phyloP scores from a whole-genome alignment of 2,797 vertebrate genomes.

The Meda fulgida region DNA sequence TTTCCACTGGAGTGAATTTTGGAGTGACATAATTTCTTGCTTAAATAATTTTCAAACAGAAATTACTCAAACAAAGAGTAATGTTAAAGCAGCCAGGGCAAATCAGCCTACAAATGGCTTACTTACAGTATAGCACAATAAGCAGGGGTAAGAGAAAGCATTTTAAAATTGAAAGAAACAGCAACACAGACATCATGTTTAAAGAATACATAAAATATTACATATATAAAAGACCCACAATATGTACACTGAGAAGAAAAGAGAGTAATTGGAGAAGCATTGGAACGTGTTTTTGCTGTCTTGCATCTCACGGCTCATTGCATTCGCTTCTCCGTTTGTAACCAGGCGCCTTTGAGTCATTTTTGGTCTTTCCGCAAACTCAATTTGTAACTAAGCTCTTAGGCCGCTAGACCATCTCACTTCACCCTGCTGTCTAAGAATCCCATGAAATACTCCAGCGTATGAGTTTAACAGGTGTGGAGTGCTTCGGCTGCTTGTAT shows the following conservation, averaged over 20 bases:
- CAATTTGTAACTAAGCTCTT: slow-evolving; percentile 8
- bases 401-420: neutral
- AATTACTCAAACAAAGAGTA: neutral
- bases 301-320: slow-evolving; percentile 25
- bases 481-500: slow-evolving; percentile 29
- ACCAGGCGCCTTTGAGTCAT: neutral
- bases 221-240: neutral
- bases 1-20: neutral
- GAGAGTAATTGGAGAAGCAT: neutral
- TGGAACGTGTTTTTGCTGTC: slow-evolving; percentile 15
- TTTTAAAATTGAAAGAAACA: neutral
- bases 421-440: slow-evolving; percentile 10
- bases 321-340: neutral
- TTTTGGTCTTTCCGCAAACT: slow-evolving; percentile 25
- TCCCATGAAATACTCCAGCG: slow-evolving; percentile 30
- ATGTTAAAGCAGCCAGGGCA: neutral
- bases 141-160: slow-evolving; percentile 3
- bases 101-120: slow-evolving; percentile 22
- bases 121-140: slow-evolving; percentile 19
- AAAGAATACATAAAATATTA: slow-evolving; percentile 1
- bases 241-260: neutral
- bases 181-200: neutral
- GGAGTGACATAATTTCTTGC: neutral
- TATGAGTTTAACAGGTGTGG: slow-evolving; percentile 53
- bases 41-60: neutral